Percentiles rank a stretch among this genome's conserved stretches.
These are phyloP conservation scores for Hippocampus zosterae DNA, from an alignment of 2,113 vertebrate genomes.

Conservation along the genomic window DNA sequence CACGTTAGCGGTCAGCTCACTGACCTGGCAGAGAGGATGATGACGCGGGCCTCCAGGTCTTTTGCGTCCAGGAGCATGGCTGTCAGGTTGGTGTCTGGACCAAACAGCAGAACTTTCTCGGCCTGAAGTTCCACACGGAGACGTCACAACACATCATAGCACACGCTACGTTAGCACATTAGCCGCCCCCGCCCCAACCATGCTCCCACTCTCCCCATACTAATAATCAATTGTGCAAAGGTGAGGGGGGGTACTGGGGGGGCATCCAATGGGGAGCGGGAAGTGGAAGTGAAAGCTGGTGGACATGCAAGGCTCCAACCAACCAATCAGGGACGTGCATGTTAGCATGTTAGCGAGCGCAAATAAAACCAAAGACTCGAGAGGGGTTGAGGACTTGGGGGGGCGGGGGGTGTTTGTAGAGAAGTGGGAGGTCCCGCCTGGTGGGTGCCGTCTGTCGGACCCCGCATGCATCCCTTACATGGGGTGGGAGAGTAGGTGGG, in stretches of 20 bases:
- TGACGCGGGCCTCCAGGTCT: conserved; percentile 93
- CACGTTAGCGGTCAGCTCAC: neutral
- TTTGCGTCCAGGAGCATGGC: conserved; percentile 90
- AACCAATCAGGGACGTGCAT: conserved; percentile 94
- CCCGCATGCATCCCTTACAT: conserved; percentile 72
- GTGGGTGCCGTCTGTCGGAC: conserved; percentile 63
- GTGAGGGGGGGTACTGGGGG: conserved; percentile 16
- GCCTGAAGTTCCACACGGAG: conserved; percentile 74
- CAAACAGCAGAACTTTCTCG: conserved; percentile 96
- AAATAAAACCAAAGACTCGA: conserved; percentile 71
- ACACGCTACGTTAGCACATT: conserved; percentile 46
- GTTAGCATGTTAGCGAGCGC: conserved; percentile 86
- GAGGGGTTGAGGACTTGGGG: conserved; percentile 36
- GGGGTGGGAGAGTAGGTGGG: conserved; percentile 3
- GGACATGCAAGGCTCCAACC: conserved; percentile 89
- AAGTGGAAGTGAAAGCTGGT: conserved; percentile 65
- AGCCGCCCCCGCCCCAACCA: conserved; percentile 62
- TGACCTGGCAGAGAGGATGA: conserved; percentile 95
- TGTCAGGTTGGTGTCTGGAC: conserved; percentile 93
- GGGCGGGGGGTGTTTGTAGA: neutral
- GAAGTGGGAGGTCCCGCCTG: conserved; percentile 24
- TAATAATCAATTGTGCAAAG: conserved; percentile 5
- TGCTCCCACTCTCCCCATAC: conserved; percentile 71
- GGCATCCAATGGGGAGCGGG: conserved; percentile 3
- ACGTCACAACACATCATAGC: conserved; percentile 58